A percentile compares a stretch with the other conserved stretches of the same genome.
Conservation (phyloP, 2,888 invertebrate genomes). For the Tiphia femorata region DNA sequence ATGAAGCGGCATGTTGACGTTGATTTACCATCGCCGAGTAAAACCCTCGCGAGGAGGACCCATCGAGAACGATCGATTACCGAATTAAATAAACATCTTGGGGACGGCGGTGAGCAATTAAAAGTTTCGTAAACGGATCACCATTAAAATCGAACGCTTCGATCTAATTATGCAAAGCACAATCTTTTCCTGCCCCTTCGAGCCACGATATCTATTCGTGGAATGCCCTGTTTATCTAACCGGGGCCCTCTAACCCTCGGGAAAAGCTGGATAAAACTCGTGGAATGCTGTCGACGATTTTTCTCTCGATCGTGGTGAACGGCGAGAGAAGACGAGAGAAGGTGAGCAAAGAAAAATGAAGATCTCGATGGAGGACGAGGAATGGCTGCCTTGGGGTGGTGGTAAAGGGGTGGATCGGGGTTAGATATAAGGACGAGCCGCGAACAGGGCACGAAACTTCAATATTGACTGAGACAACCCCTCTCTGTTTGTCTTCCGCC, state of each 20-base stretch:
- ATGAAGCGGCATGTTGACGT: too few relatives aligned
- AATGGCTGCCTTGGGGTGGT: neutral
- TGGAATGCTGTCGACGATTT: neutral
- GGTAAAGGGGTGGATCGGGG: neutral
- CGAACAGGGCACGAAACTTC: constrained; percentile 48
- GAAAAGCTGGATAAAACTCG: neutral
- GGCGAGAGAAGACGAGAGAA: neutral
- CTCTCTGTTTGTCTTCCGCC: constrained; percentile 45
- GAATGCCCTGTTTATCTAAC: neutral
- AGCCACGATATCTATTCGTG: neutral
- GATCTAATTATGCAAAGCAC: too few relatives aligned
- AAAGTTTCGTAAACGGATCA: too few relatives aligned
- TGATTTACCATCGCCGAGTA: too few relatives aligned
- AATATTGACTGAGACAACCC: constrained; percentile 59
- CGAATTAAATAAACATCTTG: too few relatives aligned
- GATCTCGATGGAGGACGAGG: too few relatives aligned
- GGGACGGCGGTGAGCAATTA: too few relatives aligned
- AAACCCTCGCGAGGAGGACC: too few relatives aligned
- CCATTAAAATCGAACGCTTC: too few relatives aligned
- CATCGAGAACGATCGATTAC: too few relatives aligned
- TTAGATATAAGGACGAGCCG: constrained; percentile 20
- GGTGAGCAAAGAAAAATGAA: neutral
- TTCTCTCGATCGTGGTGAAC: neutral
- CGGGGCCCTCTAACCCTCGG: neutral
- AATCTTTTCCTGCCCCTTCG: constrained; percentile 17